Evolutionary conservation across 1,140 invertebrate species (phyloP), one percentile per base, ranked within the genome.

Genomic region (Drosophila kurseongensis): DNA sequence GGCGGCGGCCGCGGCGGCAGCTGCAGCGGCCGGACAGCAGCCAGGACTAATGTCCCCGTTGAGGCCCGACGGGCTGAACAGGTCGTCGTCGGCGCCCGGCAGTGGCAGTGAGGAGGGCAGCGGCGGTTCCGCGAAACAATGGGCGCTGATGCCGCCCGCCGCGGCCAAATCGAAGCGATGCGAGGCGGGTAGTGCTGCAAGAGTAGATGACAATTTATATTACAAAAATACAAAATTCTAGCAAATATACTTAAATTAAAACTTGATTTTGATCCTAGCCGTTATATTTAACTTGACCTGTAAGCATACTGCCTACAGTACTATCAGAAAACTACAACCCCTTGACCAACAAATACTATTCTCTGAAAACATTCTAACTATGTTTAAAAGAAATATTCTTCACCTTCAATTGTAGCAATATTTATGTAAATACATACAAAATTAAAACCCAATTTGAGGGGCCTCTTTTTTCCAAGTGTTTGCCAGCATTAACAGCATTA

Each of bases 1-100:
- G 73, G 94, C 94, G 32, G 82, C 86, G 10, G 82, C 81, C 8
- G 81, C 81, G 29, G 74, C 75, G 10, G 75, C 75, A 5, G 75
- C 75, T 14, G 74, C 74, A 47, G 74, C 74, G 16, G 74, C 74
- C 8, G 84, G 90, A 90, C 93, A 93, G 80, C 93, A 93, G 57
- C 92, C 92, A 13, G 92, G 92, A 80, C 94, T 94, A 61, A 94
- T 86, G 84, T 93, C 88, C 16, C 93, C 93, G 79, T 94, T 94
- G 52, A 89, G 80, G 50, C 93, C 93, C 40, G 94, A 94, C 50
- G 96, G 95, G 81, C 96, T 96, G 90, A 97, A 97, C 54, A 97
- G 94, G 91, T 97, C 96, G 86, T 97, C 96, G 84, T 97, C 96
- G 69, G 95, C 95, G 55, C 95, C 95, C 35, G 95, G 94, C 71